Base-by-base conservation (phyloP, 2,888 invertebrate species). In the Ditula angustiorana region DNA sequence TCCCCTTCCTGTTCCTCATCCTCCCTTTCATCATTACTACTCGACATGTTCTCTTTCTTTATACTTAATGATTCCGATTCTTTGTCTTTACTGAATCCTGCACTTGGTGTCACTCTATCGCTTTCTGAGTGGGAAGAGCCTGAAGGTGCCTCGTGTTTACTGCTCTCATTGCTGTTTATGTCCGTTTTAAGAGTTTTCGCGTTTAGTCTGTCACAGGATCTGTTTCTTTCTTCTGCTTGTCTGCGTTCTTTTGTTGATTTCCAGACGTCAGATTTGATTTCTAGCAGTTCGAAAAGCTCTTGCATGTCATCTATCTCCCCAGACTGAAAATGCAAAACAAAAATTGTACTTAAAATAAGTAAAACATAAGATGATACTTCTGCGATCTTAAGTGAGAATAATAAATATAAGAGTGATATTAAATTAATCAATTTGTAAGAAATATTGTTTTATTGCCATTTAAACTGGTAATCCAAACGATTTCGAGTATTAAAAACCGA, bases 261-360 rank as follows among this genome's bases (percentile, higher is more conserved):
- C 95, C 96, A 96, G 78, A 96, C 95, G 77, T 97, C 97, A 70
- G 97, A 96, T 87, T 97, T 97, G 73, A 97, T 97, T 93, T 97
- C 97, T 77, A 97, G 88, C 74, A 97, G 90, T 84, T 97, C 96
- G 84, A 97, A 95, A 61, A 97, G 89, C 86, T 97, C 97, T 89
- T 96, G 96, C 92, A 97, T 94, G 79, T 96, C 96, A 81, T 96
- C 96, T 75, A 97, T 95, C 92, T 97, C 97, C 75, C 94, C 95
- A 72, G 96, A 96, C 96, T 96, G 91, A 74, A 94, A 93, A 70
- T 53, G 67, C 65, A 69, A 67, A 64, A 41, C 8, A 7, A 30
- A 10, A 0, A 37, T 13, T 35, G 5, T 37, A 16, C 5, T 16
- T n/a, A n/a, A n/a, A n/a, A n/a, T n/a, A n/a, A n/a, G n/a, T n/a